Evolutionary conservation across 1,140 invertebrate species (phyloP), one percentile per base, ranked within the genome.

Genomic region (Philaenus spumarius): DNA sequence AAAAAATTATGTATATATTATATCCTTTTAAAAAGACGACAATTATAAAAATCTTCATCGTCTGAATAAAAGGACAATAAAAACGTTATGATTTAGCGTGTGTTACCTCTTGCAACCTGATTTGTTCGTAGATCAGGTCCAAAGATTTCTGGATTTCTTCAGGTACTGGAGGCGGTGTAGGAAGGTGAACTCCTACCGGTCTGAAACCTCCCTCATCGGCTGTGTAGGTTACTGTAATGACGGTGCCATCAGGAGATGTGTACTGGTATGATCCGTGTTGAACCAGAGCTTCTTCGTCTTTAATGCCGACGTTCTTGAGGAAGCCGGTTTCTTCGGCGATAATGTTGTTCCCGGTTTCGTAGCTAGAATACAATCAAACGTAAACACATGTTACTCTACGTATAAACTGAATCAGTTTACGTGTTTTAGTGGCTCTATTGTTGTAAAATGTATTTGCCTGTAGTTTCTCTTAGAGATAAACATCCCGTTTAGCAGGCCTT

Each of bases 161-260:
- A 46, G 87, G 88, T 40, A 92, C 85, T 43, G 89, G 88, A 1
- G 88, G 89, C 58, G 89, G 86, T 9, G 87, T 90, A 22, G 90
- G 90, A 66, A 93, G 81, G 68, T 92, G 89, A 68, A 87, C 86
- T 1, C 89, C 89, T 48, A 78, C 78, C 4, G 89, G 83, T 62
- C 84, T 82, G 81, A 91, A 93, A 39, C 90, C 90, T 64, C 83
- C 85, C 69, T 91, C 89, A 66, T 93, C 89, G 63, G 90, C 89
- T 19, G 81, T 84, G 71, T 92, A 93, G 60, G 83, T 82, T 40
- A 89, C 82, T 15, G 77, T 83, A 71, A 89, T 86, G 61, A 85
- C 66, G 37, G 74, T 71, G 20, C 73, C 73, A 61, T 80, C 77
- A 11, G 73, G 72, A 40, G 74, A 74, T 0, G 75, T 77, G 63